Evolutionary conservation across 2,797 vertebrate species (phyloP).

Genomic region (Melanotaenia pygmaea): DNA sequence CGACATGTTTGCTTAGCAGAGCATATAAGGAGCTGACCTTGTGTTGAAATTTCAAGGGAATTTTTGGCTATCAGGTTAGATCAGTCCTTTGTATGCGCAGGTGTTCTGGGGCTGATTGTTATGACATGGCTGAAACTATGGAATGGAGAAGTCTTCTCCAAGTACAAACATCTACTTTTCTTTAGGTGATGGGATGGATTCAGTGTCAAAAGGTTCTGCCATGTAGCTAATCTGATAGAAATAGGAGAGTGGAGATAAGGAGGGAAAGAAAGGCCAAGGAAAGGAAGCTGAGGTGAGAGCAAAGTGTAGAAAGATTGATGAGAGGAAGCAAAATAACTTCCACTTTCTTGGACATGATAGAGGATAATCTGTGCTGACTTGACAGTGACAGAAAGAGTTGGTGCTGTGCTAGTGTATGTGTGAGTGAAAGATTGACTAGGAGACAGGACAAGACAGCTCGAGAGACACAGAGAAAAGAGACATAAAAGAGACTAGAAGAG

Average conservation of each 20-base stretch:
- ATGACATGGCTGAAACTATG: background rate
- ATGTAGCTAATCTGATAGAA: constrained; percentile 38
- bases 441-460: constrained; percentile 41
- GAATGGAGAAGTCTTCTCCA: constrained; percentile 44
- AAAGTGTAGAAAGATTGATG: background rate
- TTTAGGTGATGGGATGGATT: constrained; percentile 37
- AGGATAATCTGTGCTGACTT: constrained; percentile 42
- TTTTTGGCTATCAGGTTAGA: background rate
- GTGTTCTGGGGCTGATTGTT: constrained; percentile 23
- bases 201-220: constrained; percentile 36
- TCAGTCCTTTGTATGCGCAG: constrained; percentile 2
- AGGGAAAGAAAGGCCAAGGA: constrained; percentile 21
- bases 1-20: constrained; percentile 17
- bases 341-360: constrained; percentile 27
- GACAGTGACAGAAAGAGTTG: constrained; percentile 53
- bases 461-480: constrained; percentile 26
- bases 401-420: constrained; percentile 29
- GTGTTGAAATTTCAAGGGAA: constrained; percentile 16
- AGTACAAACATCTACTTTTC: constrained; percentile 22
- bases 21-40: constrained; percentile 12
- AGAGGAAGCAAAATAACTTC: constrained; percentile 6
- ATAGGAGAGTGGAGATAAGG: constrained; percentile 42
- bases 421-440: constrained; percentile 37
- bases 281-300: constrained; percentile 1
- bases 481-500: constrained; percentile 36